Conservation (phyloP, 2,113 vertebrate species). For the Scomber japonicus region DNA sequence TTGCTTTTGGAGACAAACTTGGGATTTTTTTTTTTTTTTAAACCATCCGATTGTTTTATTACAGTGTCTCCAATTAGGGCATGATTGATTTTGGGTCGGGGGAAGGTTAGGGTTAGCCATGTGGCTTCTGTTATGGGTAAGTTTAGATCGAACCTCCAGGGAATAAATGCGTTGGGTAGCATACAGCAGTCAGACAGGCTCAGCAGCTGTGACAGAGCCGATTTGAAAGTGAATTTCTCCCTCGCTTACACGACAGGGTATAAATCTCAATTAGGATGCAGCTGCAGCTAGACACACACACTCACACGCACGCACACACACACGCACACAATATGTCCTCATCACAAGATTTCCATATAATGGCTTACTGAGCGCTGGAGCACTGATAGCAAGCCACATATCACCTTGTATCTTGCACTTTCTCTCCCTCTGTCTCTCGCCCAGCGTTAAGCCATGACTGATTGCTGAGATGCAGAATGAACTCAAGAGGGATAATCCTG, state of each 20-base stretch:
- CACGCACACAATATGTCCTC: conserved; percentile 50
- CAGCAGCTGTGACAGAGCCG: conserved; percentile 69
- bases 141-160: conserved; percentile 22
- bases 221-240: conserved; percentile 72
- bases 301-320: conserved; percentile 34
- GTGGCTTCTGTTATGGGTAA: conserved; percentile 10
- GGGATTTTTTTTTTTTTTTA: not conserved
- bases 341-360: conserved; percentile 67
- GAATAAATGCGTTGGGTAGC: conserved; percentile 56
- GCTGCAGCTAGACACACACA: conserved; percentile 49
- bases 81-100: not conserved
- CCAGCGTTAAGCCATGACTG: conserved; percentile 65
- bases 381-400: conserved; percentile 49
- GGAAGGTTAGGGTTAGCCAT: conserved; percentile 9
- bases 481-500: conserved; percentile 72
- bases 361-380: conserved; percentile 50
- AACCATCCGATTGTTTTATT: conserved; percentile 28
- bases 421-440: conserved; percentile 31
- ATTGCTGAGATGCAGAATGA: conserved; percentile 70
- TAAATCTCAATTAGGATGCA: conserved; percentile 80
- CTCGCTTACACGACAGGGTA: conserved; percentile 61
- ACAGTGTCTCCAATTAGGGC: not conserved
- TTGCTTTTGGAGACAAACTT: conserved; percentile 26
- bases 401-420: conserved; percentile 58
- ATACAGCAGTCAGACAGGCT: conserved; percentile 55